phyloP scores from a whole-genome alignment of 2,113 vertebrate species.

The rat (Rattus norvegicus) region GRCr8 NC_086028.1:8334501-8335000 shows the following conservation, averaged over 20 bases:
- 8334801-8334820: not conserved
- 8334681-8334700: not conserved
- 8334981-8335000: not conserved
- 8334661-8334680: not conserved
- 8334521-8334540: not conserved
- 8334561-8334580: not conserved
- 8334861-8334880: not conserved
- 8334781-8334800: not conserved
- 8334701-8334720: not conserved
- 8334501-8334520: not conserved
- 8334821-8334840: not conserved
- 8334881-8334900: not conserved
- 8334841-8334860: not conserved
- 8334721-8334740: not conserved
- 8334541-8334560: too few species aligned
- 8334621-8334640: not conserved
- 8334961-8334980: not conserved
- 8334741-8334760: not conserved
- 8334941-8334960: not conserved
- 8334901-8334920: not conserved
- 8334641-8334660: not conserved
- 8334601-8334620: not conserved
- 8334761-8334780: not conserved
- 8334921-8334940: not conserved
- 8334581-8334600: not conserved